Conservation (phyloP, 2,797 vertebrate species). For the Chaunax sp. region DNA sequence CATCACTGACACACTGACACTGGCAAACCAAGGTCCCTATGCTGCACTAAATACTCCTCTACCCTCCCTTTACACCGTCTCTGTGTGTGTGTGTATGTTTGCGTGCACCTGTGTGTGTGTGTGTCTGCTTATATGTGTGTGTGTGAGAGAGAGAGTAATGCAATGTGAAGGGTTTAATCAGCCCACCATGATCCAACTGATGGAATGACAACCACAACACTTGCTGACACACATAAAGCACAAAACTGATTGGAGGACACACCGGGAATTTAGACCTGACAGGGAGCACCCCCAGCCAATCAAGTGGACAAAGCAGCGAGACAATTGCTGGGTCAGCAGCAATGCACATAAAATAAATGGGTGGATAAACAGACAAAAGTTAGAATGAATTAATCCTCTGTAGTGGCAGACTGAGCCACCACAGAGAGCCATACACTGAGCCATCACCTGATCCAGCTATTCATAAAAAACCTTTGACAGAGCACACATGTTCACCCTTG, state of each 20-base stretch:
- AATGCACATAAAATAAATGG: conserved; percentile 25
- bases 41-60: conserved; percentile 61
- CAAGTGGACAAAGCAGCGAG: conserved; percentile 48
- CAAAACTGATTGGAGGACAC: conserved; percentile 69
- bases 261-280: conserved; percentile 77
- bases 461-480: conserved; percentile 34
- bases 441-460: conserved; percentile 21
- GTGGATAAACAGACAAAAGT: conserved; percentile 29
- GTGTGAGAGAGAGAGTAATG: conserved; percentile 32
- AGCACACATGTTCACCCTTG: conserved; percentile 35
- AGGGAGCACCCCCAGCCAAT: conserved; percentile 68
- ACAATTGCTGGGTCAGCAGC: conserved; percentile 55
- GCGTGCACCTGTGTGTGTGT: background rate
- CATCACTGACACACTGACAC: conserved; percentile 81
- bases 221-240: conserved; percentile 71
- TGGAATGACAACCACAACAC: conserved; percentile 64
- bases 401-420: background rate
- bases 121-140: background rate
- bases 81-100: conserved; percentile 1
- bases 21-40: conserved; percentile 65
- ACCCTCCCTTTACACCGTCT: conserved; percentile 18
- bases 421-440: too few relatives aligned
- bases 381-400: conserved; percentile 35
- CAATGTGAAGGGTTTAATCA: conserved; percentile 53
- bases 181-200: conserved; percentile 60